phyloP scores from a whole-genome alignment of 2,888 invertebrate genomes.

The Seladonia tumulorum region DNA sequence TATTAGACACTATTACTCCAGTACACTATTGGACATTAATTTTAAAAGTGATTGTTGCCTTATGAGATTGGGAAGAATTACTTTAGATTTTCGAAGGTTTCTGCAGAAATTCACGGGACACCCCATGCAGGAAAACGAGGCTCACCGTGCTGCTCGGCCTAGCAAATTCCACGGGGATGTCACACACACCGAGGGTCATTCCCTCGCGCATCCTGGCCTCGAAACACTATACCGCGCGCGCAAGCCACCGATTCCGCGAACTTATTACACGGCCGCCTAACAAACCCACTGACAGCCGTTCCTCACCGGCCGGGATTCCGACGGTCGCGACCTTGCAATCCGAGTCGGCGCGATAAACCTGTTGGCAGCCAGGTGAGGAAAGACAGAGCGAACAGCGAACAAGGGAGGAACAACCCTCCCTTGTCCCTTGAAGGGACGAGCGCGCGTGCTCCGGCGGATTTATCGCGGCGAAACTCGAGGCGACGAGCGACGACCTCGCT shows the following conservation, averaged over 20 bases:
- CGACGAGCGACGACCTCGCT: slow-evolving; percentile 46
- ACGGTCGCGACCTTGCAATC: slow-evolving; percentile 42
- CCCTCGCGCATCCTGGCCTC: neutral
- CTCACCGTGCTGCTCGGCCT: neutral
- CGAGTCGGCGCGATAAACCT: slow-evolving; percentile 49
- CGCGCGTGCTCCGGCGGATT: slow-evolving; percentile 54
- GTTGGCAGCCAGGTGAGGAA: slow-evolving; percentile 45
- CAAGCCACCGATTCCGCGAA: slow-evolving; percentile 42
- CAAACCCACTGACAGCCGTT: slow-evolving; percentile 48
- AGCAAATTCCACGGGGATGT: neutral
- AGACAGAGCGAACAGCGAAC: slow-evolving; percentile 30
- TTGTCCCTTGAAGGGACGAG: slow-evolving; percentile 17
- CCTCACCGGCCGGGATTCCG: slow-evolving; percentile 28
- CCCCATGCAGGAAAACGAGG: neutral
- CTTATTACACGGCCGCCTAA: slow-evolving; percentile 41
- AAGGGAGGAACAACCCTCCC: slow-evolving; percentile 44
- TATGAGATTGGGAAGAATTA: no score
- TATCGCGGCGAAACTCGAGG: slow-evolving; percentile 68
- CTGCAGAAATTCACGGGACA: no score
- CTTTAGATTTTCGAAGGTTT: no score
- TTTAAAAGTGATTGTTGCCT: no score
- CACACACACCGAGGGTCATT: slow-evolving; percentile 7
- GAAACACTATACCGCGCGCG: slow-evolving; percentile 30
- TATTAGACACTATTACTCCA: no score
- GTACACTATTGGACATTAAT: no score